These are phyloP conservation scores for Sitobion miscanthi DNA, from an alignment of 1,140 invertebrate genomes.

Conservation along the genomic window DNA sequence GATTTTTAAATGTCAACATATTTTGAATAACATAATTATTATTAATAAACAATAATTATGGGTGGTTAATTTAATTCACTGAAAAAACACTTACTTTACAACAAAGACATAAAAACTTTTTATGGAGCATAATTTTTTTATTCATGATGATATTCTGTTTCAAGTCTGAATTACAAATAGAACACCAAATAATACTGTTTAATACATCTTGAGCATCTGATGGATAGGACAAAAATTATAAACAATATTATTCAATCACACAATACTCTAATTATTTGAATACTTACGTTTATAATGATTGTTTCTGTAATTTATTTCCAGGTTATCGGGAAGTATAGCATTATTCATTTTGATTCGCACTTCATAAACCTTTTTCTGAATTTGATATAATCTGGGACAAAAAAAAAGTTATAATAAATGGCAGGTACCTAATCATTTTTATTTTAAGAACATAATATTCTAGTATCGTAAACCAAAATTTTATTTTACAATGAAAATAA, in stretches of 20 bases:
- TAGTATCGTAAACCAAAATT: not conserved
- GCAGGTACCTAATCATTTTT: not conserved
- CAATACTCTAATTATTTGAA: not conserved
- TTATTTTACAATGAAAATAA: not conserved
- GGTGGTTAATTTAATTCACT: not conserved
- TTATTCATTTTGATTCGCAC: not conserved
- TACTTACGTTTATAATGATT: not conserved
- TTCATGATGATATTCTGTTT: not conserved
- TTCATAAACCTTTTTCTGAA: not conserved
- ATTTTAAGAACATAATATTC: not conserved
- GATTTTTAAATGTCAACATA: not conserved
- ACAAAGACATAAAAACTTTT: constrained; percentile 17
- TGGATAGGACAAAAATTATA: not conserved
- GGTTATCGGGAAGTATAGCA: not conserved
- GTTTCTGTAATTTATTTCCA: not conserved
- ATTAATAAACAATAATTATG: not conserved
- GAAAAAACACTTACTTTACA: not conserved
- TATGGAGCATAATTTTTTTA: not conserved
- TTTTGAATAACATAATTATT: not conserved
- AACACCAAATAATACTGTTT: not conserved
- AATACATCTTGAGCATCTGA: constrained; percentile 10
- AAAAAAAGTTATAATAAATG: not conserved
- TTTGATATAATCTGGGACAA: not conserved
- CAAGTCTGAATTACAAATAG: constrained; percentile 30
- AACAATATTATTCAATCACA: not conserved